Evolutionary conservation across 35 echinoderm and acorn worm genomes (phyloP).

Genomic region (Diadema setosum): DNA sequence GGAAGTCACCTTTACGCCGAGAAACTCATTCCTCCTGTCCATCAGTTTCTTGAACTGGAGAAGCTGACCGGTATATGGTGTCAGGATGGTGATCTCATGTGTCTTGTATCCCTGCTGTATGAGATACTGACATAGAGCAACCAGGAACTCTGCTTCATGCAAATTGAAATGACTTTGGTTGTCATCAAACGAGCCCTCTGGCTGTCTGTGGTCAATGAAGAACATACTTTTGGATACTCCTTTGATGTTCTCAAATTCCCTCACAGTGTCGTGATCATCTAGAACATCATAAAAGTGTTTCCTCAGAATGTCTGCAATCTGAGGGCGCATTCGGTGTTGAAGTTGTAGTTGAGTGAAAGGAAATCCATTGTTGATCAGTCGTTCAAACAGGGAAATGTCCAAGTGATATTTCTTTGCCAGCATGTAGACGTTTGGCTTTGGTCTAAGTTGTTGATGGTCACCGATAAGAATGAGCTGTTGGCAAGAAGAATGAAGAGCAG

Average conservation of each 20-base stretch:
- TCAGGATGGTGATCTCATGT: slow-evolving; percentile 69
- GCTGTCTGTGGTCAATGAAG: slow-evolving; percentile 68
- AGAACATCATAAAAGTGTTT: slow-evolving; percentile 61
- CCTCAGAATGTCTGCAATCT: slow-evolving; percentile 69
- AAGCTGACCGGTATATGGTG: slow-evolving; percentile 73
- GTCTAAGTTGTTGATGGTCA: slow-evolving; percentile 89
- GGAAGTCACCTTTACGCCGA: slow-evolving; percentile 53
- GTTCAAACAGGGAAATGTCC: slow-evolving; percentile 87
- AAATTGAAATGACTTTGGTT: slow-evolving; percentile 61
- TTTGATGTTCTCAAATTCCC: slow-evolving; percentile 5
- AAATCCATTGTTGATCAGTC: slow-evolving; percentile 75
- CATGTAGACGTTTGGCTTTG: slow-evolving; percentile 83
- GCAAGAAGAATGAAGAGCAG: slow-evolving; percentile 43
- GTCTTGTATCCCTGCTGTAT: slow-evolving; percentile 59
- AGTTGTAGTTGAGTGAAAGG: slow-evolving; percentile 36
- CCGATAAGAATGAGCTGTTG: slow-evolving; percentile 92
- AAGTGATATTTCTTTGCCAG: slow-evolving; percentile 70
- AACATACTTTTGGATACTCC: slow-evolving; percentile 66
- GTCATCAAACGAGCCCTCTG: slow-evolving; percentile 45
- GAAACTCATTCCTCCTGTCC: slow-evolving; percentile 21
- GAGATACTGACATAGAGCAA: slow-evolving; percentile 68
- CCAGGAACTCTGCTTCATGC: slow-evolving; percentile 65
- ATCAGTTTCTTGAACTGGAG: slow-evolving; percentile 26
- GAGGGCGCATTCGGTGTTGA: slow-evolving; percentile 87
- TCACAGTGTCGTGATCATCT: slow-evolving; percentile 58